Percentiles rank a stretch among this genome's conserved stretches.
Evolutionary conservation across 2,797 vertebrate species (phyloP).

Genomic region (Limnodromus scolopaceus): DNA sequence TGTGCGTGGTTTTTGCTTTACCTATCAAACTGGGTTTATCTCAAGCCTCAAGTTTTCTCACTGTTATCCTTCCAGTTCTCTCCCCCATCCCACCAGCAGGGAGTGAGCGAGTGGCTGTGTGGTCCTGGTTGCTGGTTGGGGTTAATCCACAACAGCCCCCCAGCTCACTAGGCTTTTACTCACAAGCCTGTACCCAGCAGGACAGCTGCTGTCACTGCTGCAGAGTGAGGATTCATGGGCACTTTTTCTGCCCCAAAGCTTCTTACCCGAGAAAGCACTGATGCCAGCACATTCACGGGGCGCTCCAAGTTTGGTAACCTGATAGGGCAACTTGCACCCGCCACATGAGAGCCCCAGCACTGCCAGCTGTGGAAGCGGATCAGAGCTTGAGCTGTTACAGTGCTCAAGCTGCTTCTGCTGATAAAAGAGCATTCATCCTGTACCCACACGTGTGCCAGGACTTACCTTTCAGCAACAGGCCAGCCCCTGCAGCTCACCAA

Average conservation of each 20-base stretch:
- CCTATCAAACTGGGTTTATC: too few relatives aligned
- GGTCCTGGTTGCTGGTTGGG: neutral
- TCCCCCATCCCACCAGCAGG: neutral
- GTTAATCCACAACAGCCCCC: neutral
- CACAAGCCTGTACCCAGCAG: rapidly evolving
- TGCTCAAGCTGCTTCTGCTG: neutral
- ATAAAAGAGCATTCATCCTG: neutral
- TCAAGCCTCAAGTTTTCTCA: too few relatives aligned
- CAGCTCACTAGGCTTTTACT: neutral
- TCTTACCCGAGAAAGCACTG: neutral
- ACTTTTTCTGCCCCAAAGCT: neutral
- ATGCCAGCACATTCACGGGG: neutral
- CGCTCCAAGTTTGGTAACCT: neutral
- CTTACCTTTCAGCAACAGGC: neutral
- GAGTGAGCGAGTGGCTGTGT: neutral
- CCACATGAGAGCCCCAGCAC: neutral
- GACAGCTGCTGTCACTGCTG: neutral
- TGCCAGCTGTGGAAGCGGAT: neutral
- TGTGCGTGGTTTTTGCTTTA: too few relatives aligned
- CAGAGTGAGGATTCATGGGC: neutral
- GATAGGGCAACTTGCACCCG: rapidly evolving
- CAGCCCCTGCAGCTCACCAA: neutral
- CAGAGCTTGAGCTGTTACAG: neutral
- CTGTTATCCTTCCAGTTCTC: neutral
- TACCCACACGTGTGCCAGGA: neutral